Conservation (phyloP, 2,797 vertebrate genomes). For the Paramormyrops hopkinsi region DNA sequence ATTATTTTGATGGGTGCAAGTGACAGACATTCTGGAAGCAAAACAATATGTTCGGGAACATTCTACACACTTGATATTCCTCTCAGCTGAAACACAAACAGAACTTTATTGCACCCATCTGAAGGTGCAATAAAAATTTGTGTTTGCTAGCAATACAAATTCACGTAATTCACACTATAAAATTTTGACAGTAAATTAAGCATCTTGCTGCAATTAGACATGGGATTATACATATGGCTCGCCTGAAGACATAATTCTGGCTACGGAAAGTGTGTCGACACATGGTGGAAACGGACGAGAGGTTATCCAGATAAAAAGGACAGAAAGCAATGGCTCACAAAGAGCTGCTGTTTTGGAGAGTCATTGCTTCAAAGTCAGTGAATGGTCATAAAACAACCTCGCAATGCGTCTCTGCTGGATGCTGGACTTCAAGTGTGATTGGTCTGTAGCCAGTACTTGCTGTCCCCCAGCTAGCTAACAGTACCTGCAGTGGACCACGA, state of each 20-base stretch:
- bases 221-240: not conserved
- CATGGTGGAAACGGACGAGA: not conserved
- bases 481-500: conserved; percentile 94
- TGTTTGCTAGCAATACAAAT: not conserved
- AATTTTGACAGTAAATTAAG: not conserved
- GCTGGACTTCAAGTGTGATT: not conserved
- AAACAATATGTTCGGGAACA: not conserved
- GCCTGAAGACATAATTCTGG: not conserved
- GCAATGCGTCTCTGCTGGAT: not conserved
- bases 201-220: not conserved
- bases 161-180: not conserved
- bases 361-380: not conserved
- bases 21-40: not conserved
- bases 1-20: not conserved
- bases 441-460: not conserved
- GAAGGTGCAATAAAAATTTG: not conserved
- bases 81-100: not conserved
- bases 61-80: not conserved
- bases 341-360: not conserved
- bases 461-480: not conserved
- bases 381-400: not conserved
- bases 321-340: not conserved
- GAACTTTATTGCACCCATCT: not conserved
- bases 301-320: not conserved
- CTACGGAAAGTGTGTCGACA: not conserved